phyloP scores from a whole-genome alignment of 1,140 invertebrate species.

The Ooceraea biroi region DNA sequence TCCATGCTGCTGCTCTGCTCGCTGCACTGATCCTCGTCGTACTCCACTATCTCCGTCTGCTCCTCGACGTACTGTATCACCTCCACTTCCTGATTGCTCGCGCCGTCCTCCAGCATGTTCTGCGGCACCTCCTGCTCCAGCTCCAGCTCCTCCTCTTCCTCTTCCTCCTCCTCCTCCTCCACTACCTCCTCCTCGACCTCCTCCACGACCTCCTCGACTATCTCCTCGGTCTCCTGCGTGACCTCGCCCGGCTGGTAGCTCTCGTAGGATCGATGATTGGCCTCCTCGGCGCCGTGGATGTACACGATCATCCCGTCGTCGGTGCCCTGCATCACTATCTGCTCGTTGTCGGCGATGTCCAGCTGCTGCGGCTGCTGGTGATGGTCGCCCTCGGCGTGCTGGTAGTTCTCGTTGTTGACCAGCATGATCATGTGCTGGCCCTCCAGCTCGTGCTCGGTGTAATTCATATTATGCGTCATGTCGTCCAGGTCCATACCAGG shows the following conservation, averaged over 20 bases:
- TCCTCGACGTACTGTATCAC: conserved; percentile 84
- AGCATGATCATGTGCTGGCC: conserved; percentile 83
- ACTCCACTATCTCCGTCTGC: conserved; percentile 84
- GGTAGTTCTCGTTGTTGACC: conserved; percentile 78
- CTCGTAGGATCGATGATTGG: conserved; percentile 73
- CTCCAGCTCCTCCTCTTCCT: conserved; percentile 76
- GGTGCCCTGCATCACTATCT: conserved; percentile 81
- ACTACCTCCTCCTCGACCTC: conserved; percentile 78
- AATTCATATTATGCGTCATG: conserved; percentile 71
- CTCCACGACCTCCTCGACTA: conserved; percentile 70
- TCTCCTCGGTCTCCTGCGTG: conserved; percentile 76
- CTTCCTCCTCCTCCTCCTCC: conserved; percentile 65
- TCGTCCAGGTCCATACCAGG: conserved; percentile 73
- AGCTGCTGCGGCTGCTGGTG: conserved; percentile 79
- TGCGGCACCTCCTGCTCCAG: conserved; percentile 62
- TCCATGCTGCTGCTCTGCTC: conserved; percentile 72
- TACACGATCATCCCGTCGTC: conserved; percentile 83
- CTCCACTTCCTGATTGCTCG: conserved; percentile 78
- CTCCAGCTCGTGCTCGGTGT: conserved; percentile 75
- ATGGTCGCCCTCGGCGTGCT: conserved; percentile 70
- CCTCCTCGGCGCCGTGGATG: conserved; percentile 80
- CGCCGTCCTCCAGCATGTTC: conserved; percentile 58
- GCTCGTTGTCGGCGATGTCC: conserved; percentile 77
- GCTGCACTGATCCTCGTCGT: conserved; percentile 79
- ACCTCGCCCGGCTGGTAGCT: conserved; percentile 74